Evolutionary conservation across 1,140 invertebrate genomes (phyloP), one percentile per base, ranked within the genome.

Genomic region (Dinothrombium tinctorium): DNA sequence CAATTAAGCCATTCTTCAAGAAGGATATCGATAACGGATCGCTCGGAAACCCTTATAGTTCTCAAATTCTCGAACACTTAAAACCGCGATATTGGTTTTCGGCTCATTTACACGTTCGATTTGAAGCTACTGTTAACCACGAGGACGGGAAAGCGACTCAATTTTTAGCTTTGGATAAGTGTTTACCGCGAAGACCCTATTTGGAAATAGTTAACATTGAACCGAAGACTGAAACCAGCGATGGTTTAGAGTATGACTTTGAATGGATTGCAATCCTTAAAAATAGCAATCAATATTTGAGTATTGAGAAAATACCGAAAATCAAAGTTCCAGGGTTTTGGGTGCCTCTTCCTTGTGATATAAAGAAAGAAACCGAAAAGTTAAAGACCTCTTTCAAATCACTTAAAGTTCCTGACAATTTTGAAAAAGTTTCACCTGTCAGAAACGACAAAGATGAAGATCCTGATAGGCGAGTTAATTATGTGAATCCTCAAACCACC

Each of bases 41-140:
- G 39, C 59, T 98, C 5, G 92, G 92, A 5, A 92, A 77, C 63
- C 68, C 71, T 28, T 75, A 83, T 22, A 67, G 70, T 26, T 71
- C 74, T 58, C 76, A 86, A 49, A 56, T 98, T 11, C 57, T 98
- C 2, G 56, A 72, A 36, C 52, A 64, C 26, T 54, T 96, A 31
- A 69, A 80, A 56, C 92, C 92, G 14, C 60, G 62, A 0, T 87
- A 82, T 60, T 98, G 89, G 89, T 99, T 98, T 64, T 64, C 90
- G 35, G 92, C 86, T 33, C 92, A 99, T 67, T 65, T 98, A 33
- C 92, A 99, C 61, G 83, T 80, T 48, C 84, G 90, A 63, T 98
- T 90, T 66, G 69, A 77, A 28, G 90, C 90, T 5, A 38, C 83
- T 4, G 69, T 95, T 8, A 63, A 68, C 21, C 80, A 87, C 59